Evolutionary conservation across 2,113 vertebrate species (phyloP).

Genomic region (Campylorhamphus procurvoides): DNA sequence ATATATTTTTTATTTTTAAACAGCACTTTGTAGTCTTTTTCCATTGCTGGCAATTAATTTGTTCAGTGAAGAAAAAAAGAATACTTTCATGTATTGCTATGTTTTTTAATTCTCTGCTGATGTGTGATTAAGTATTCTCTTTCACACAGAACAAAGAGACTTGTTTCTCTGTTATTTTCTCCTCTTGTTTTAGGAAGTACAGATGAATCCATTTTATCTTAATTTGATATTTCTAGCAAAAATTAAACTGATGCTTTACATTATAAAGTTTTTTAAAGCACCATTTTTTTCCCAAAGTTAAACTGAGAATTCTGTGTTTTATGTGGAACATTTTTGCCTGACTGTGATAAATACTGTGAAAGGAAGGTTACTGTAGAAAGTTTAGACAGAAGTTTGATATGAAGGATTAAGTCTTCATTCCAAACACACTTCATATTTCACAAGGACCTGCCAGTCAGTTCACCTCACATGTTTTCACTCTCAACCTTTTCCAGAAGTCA

Average conservation of each 20-base stretch:
- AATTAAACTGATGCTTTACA: slow-evolving; percentile 52
- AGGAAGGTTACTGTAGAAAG: neutral
- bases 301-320: neutral
- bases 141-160: slow-evolving; percentile 63
- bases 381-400: neutral
- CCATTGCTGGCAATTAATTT: slow-evolving; percentile 64
- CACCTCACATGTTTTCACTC: neutral
- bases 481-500: neutral
- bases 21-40: slow-evolving; percentile 61
- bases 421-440: neutral
- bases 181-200: slow-evolving; percentile 54
- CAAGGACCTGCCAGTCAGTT: neutral
- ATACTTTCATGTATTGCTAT: slow-evolving; percentile 61
- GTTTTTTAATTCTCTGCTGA: slow-evolving; percentile 68
- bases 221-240: slow-evolving; percentile 63
- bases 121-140: slow-evolving; percentile 72
- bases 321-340: neutral
- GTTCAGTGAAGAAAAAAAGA: slow-evolving; percentile 48
- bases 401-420: neutral
- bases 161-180: slow-evolving; percentile 60
- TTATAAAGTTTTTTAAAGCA: slow-evolving; percentile 5
- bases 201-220: slow-evolving; percentile 63
- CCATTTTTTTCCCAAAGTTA: neutral
- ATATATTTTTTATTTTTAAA: slow-evolving; percentile 51
- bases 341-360: neutral